These are phyloP conservation scores for Drosophila pseudoananassae DNA, from an alignment of 1,140 invertebrate genomes.

Conservation along the genomic window DNA sequence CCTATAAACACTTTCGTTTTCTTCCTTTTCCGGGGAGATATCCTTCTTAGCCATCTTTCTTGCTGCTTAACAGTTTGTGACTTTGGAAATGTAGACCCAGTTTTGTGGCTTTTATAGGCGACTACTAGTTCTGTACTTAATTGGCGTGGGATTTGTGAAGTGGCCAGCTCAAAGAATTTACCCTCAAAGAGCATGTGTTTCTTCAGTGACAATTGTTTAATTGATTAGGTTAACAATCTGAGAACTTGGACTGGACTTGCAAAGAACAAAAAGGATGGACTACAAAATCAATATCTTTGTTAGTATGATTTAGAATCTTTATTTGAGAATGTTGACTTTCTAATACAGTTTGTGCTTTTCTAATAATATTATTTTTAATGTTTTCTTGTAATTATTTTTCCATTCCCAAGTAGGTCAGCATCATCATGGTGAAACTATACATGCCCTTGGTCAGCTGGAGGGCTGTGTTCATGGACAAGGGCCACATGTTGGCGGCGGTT, in stretches of 20 bases:
- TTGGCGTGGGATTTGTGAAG: neutral
- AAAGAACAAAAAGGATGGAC: neutral
- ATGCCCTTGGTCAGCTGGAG: slow-evolving; percentile 62
- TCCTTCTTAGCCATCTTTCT: neutral
- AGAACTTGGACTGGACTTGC: neutral
- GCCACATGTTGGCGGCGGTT: slow-evolving; percentile 52
- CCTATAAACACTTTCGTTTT: neutral
- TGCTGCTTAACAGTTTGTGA: neutral
- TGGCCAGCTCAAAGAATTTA: neutral
- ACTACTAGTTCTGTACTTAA: neutral
- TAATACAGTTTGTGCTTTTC: too few species aligned
- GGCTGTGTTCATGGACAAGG: slow-evolving; percentile 66
- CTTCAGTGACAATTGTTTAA: neutral
- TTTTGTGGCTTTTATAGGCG: slow-evolving; percentile 1
- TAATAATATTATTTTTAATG: neutral
- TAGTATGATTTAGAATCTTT: neutral
- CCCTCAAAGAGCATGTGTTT: neutral
- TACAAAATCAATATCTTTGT: neutral
- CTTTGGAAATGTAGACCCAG: neutral
- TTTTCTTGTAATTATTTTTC: slow-evolving; percentile 12
- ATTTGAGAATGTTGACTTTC: neutral
- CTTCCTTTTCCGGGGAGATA: neutral
- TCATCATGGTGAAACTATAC: slow-evolving; percentile 71
- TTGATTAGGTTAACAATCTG: neutral
- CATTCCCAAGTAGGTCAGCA: slow-evolving; percentile 51